Conservation (phyloP, 2,113 vertebrate species). For the Ctenomys sociabilis region DNA sequence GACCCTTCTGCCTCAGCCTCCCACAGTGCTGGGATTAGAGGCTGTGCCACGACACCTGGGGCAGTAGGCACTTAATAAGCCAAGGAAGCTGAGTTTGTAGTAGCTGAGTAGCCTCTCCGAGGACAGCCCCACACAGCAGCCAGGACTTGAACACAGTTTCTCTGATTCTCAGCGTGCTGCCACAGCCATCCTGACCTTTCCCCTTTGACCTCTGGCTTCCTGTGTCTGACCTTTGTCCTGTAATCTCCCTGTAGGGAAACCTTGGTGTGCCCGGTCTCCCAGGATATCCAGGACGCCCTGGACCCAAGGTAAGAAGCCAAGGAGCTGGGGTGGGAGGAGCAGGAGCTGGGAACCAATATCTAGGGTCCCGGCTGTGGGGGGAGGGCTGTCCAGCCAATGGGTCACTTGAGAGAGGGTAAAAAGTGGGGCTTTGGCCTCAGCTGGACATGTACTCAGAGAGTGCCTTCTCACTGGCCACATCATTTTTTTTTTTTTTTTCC, state of each 20-base stretch:
- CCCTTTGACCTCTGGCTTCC: fast-evolving
- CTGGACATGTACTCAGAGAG: neutral
- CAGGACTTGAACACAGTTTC: neutral
- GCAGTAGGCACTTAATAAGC: neutral
- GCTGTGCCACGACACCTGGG: neutral
- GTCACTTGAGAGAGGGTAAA: neutral
- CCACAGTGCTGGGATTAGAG: neutral
- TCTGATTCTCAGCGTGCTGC: no score
- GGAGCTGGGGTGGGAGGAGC: neutral
- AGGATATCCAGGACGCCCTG: constrained; percentile 90
- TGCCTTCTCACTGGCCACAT: fast-evolving
- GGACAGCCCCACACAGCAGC: neutral
- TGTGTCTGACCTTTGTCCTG: constrained; percentile 19
- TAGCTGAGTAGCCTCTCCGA: neutral
- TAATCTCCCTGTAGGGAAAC: constrained; percentile 84
- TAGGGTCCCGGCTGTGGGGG: neutral
- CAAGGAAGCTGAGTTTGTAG: neutral
- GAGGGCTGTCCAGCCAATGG: neutral
- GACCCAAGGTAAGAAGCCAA: constrained; percentile 85
- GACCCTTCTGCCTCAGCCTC: neutral
- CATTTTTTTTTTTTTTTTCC: no score
- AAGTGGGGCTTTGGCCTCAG: neutral
- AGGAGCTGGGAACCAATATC: neutral
- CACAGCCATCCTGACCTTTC: no score
- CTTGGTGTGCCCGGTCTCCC: constrained; percentile 89